These are phyloP conservation scores for Euglossa dilemma DNA, from an alignment of 1,140 invertebrate species.

Conservation along the genomic window DNA sequence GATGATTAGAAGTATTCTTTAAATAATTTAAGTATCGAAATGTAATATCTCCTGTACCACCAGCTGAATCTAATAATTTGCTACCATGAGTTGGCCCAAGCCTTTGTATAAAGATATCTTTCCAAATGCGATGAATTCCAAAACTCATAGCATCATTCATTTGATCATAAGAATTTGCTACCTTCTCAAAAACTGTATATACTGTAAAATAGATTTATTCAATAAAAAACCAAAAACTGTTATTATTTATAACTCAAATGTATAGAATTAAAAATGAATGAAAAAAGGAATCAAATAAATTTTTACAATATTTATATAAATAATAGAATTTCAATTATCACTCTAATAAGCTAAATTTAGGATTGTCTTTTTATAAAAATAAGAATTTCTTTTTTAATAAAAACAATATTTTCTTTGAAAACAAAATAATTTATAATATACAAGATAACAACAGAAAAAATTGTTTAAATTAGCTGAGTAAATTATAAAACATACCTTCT, in stretches of 20 bases:
- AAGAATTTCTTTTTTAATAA: too few species aligned
- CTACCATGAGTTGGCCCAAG: constrained; percentile 90
- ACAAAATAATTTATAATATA: background rate
- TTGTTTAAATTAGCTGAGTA: background rate
- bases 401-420: too few species aligned
- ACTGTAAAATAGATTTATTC: constrained; percentile 85
- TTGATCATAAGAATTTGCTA: constrained; percentile 96
- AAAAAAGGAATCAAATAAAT: constrained; percentile 4
- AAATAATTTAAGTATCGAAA: constrained; percentile 93
- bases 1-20: constrained; percentile 81
- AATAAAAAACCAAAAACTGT: background rate
- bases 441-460: constrained; percentile 3
- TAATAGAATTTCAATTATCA: background rate
- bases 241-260: background rate
- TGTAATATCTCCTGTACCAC: constrained; percentile 97
- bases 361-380: too few species aligned
- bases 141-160: constrained; percentile 99
- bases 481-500: constrained; percentile 86
- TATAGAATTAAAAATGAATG: background rate
- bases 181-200: constrained; percentile 96
- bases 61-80: constrained; percentile 96
- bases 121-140: constrained; percentile 98
- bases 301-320: background rate
- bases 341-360: too few species aligned
- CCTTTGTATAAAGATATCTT: constrained; percentile 94